Evolutionary conservation across 2,797 vertebrate species (phyloP), one percentile per base, ranked within the genome.

Genomic region (Gymnoscopelus microlampas): DNA sequence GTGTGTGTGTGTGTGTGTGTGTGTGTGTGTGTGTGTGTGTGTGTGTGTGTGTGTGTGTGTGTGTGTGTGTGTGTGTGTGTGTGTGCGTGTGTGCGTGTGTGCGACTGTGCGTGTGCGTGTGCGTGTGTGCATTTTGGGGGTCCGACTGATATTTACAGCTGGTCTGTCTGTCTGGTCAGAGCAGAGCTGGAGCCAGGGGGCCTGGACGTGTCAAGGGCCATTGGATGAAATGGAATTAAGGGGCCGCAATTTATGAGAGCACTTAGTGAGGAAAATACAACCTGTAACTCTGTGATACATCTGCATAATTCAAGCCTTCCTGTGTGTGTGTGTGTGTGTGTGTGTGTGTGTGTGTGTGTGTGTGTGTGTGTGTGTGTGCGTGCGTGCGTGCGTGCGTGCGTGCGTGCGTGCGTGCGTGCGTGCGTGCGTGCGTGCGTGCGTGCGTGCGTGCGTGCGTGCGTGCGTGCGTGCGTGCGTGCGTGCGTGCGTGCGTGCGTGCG

Each of bases 201-300:
- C 0, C 23, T 0, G 23, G 15, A 63, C 24, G n/a, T 76, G 65
- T 53, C 64, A 74, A 6, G 44, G 53, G 79, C 32, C 50, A 80
- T 15, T 1, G 11, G 66, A 85, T 80, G 82, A 88, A 92, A 90
- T 73, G 67, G 67, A 80, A 90, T 90, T 83, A 81, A 66, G 9
- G 60, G 61, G 66, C 39, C 23, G 59, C 74, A 80, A 93, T 92
- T 93, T 90, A 94, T 88, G 85, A 76, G 67, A 87, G 80, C 86
- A 91, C 79, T 93, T 92, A 87, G 71, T 23, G 86, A 83, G 82
- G 50, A 88, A 89, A 90, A 79, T 70, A 71, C 47, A 85, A 90
- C 90, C 85, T 81, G 88, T 84, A 84, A 88, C 74, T 80, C 73
- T 76, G 47, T 64, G 84, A 83, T 26, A 76, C 82, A 86, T 88